Conservation (phyloP, 2,888 invertebrate species). For the Hypomecis punctinalis region DNA sequence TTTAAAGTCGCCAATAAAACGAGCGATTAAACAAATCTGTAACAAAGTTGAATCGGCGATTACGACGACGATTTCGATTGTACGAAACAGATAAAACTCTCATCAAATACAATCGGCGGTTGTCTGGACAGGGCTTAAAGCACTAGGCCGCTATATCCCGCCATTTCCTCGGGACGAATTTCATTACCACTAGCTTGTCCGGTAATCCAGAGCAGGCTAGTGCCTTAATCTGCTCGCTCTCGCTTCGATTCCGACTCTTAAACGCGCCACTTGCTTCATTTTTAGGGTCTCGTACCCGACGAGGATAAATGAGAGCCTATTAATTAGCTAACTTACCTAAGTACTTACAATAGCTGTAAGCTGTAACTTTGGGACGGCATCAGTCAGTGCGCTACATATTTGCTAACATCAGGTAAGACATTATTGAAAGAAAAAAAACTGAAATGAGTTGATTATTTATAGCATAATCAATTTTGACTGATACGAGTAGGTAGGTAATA, state of each 20-base stretch:
- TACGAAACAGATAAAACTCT: slow-evolving; percentile 79
- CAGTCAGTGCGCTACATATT: too few relatives aligned
- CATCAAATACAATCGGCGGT: slow-evolving; percentile 82
- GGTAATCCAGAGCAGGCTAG: slow-evolving; percentile 75
- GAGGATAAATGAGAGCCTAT: too few relatives aligned
- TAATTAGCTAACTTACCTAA: too few relatives aligned
- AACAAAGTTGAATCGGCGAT: slow-evolving; percentile 68
- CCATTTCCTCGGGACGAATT: slow-evolving; percentile 79
- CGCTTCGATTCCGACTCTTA: slow-evolving; percentile 77
- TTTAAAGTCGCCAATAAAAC: slow-evolving; percentile 44
- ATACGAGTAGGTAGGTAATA: too few relatives aligned
- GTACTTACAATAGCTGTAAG: too few relatives aligned
- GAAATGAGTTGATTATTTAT: too few relatives aligned
- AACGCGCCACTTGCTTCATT: slow-evolving; percentile 77
- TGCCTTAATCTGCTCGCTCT: slow-evolving; percentile 79
- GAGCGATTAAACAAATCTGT: slow-evolving; percentile 64
- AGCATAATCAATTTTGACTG: too few relatives aligned
- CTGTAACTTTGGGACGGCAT: too few relatives aligned
- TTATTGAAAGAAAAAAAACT: too few relatives aligned
- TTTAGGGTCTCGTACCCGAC: slow-evolving; percentile 43
- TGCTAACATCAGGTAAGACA: too few relatives aligned
- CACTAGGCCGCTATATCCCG: slow-evolving; percentile 75
- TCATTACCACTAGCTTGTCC: slow-evolving; percentile 81
- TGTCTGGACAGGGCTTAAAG: slow-evolving; percentile 79
- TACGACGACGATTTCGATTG: slow-evolving; percentile 65